phyloP scores from a whole-genome alignment of 2,888 invertebrate genomes.

The Phaonia tiefii region DNA sequence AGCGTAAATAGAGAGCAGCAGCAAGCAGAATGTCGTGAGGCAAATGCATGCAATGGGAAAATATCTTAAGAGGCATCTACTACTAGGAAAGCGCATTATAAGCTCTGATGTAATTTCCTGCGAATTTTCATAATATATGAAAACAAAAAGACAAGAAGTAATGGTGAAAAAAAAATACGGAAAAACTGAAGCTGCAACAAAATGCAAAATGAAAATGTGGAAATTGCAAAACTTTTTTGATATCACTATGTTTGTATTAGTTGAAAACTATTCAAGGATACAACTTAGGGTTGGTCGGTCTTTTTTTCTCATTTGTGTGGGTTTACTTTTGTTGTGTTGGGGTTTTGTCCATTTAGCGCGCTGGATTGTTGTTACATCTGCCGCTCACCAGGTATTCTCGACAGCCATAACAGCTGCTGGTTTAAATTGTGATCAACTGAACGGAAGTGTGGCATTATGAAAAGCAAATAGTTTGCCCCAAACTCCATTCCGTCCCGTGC shows the following conservation, averaged over 20 bases:
- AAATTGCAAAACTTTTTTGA: slow-evolving; percentile 61
- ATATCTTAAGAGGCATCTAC: slow-evolving; percentile 27
- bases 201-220: slow-evolving; percentile 65
- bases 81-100: slow-evolving; percentile 50
- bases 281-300: slow-evolving; percentile 37
- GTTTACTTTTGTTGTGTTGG: slow-evolving; percentile 29
- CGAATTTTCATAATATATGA: slow-evolving; percentile 57
- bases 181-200: slow-evolving; percentile 33
- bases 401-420: slow-evolving; percentile 64
- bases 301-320: slow-evolving; percentile 17
- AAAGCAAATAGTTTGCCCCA: slow-evolving; percentile 56
- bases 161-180: slow-evolving; percentile 56
- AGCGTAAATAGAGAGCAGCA: not conserved
- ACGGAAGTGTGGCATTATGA: slow-evolving; percentile 68
- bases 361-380: slow-evolving; percentile 55
- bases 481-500: not conserved
- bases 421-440: slow-evolving; percentile 71
- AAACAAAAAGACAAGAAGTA: slow-evolving; percentile 36
- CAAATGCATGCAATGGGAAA: slow-evolving; percentile 15
- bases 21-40: not conserved
- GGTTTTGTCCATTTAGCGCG: slow-evolving; percentile 57
- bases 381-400: slow-evolving; percentile 66
- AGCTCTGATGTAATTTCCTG: slow-evolving; percentile 59
- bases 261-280: slow-evolving; percentile 53
- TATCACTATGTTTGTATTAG: slow-evolving; percentile 34